Percentiles rank a stretch among this genome's conserved stretches.
Evolutionary conservation across 1,140 invertebrate genomes (phyloP).

Genomic region (Lycorma delicatula): DNA sequence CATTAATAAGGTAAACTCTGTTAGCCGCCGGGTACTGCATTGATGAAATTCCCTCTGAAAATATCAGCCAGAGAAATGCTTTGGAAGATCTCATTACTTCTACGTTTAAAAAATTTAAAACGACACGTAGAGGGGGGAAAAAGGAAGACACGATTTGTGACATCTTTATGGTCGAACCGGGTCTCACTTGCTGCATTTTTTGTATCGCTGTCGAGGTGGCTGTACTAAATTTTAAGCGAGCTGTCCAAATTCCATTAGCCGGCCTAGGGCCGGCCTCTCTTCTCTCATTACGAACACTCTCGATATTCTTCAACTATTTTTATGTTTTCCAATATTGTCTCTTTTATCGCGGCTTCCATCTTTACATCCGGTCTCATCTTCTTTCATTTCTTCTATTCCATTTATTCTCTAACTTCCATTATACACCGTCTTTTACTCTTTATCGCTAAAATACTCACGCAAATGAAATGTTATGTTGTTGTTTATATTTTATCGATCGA

Average conservation of each 20-base stretch:
- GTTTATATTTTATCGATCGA: too few species aligned
- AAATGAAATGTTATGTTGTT: too few species aligned
- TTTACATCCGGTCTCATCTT: background rate
- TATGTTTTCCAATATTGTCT: background rate
- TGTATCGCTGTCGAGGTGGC: slow-evolving; percentile 1
- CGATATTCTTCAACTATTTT: background rate
- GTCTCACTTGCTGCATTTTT: slow-evolving; percentile 1
- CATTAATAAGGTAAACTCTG: slow-evolving; percentile 2
- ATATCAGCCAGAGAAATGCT: background rate
- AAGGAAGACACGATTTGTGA: background rate
- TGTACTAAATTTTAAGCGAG: slow-evolving; percentile 6
- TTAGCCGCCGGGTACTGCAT: background rate
- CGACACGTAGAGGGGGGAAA: background rate
- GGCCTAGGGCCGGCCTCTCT: background rate
- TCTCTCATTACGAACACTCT: background rate
- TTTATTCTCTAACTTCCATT: too few species aligned
- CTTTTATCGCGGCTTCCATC: background rate
- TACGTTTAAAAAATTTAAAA: background rate
- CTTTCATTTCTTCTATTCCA: background rate
- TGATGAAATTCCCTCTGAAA: background rate
- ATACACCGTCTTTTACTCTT: too few species aligned
- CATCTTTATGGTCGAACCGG: slow-evolving; percentile 5
- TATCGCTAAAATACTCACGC: too few species aligned
- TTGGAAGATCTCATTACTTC: background rate
- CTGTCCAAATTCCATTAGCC: slow-evolving; percentile 9